Base-by-base conservation (phyloP, 1,140 invertebrate genomes). In the Drosophila azteca region DNA sequence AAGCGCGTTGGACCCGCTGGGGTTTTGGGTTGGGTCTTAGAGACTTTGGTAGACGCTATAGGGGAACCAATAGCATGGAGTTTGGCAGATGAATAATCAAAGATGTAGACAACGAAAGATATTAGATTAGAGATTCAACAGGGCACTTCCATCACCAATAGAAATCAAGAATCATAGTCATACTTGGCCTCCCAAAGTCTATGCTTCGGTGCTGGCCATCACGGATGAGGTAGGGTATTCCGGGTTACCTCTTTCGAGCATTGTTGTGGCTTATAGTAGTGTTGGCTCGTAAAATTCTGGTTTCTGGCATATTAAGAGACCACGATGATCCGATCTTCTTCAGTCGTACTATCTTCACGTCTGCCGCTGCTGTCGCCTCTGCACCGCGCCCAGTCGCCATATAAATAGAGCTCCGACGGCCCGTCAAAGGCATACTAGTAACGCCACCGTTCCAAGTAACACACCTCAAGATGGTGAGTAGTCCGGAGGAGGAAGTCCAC, bases 281-380 rank as follows among this genome's bases (percentile, higher is more conserved):
- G 54, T 48, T 54, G 69, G 61, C 67, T 75, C 67, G 65, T 85
- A 62, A 78, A 85, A 85, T 85, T 85, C 81, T 85, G 82, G 81
- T 85, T 85, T 85, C 73, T 85, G 69, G 73, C 82, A 87, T 82
- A 78, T 85, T 87, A 87, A 81, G 41, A 88, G 82, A 77, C 83
- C 63, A 59, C 66, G 66, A 87, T 20, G 82, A 71, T 88, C 63
- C 65, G 63, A 75, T 75, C 77, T 75, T 82, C 83, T 82, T 69
- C 62, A 53, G 20, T 44, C 58, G 46, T 49, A 43, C 50, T 46
- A 68, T 63, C 60, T 43, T 31, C 15, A 31, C 44, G 41, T 77
- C 71, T 48, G 44, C 17, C 17, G 17, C 17, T 20, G 46, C 41
- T 54, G 48, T 69, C 11, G 49, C 58, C 22, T 49, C 41, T 51